Evolutionary conservation across 2,113 vertebrate species (phyloP).

Genomic region (Semicossyphus pulcher): DNA sequence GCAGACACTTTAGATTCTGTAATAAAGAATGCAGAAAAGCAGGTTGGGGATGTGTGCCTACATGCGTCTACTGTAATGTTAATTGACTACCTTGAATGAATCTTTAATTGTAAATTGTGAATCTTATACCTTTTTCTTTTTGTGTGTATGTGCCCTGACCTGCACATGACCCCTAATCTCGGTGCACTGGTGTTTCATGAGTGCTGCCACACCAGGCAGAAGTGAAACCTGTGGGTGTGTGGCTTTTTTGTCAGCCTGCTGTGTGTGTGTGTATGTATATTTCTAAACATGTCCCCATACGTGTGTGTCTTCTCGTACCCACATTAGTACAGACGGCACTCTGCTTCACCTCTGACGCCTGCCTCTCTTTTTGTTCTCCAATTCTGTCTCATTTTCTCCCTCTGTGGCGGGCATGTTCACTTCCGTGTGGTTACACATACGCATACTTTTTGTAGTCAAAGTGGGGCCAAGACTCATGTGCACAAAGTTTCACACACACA

Average conservation of each 20-base stretch:
- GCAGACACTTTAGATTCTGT: neutral
- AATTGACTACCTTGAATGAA: neutral
- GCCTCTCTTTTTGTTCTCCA: slow-evolving; percentile 62
- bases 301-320: slow-evolving; percentile 67
- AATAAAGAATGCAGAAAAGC: neutral
- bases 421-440: slow-evolving; percentile 69
- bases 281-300: slow-evolving; percentile 59
- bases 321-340: slow-evolving; percentile 67
- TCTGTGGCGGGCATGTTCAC: slow-evolving; percentile 65
- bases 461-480: slow-evolving; percentile 49
- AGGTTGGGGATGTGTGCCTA: neutral
- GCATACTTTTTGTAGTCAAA: slow-evolving; percentile 40
- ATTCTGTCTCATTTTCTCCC: slow-evolving; percentile 60
- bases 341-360: slow-evolving; percentile 71
- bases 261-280: slow-evolving; percentile 77
- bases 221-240: slow-evolving; percentile 85
- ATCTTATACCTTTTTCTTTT: neutral
- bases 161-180: slow-evolving; percentile 78
- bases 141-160: slow-evolving; percentile 68
- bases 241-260: slow-evolving; percentile 74
- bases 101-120: too few species aligned
- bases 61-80: neutral
- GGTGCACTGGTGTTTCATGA: slow-evolving; percentile 75
- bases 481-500: slow-evolving; percentile 45
- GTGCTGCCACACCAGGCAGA: slow-evolving; percentile 83